phyloP scores from a whole-genome alignment of 2,797 vertebrate species.

The Falco peregrinus region DNA sequence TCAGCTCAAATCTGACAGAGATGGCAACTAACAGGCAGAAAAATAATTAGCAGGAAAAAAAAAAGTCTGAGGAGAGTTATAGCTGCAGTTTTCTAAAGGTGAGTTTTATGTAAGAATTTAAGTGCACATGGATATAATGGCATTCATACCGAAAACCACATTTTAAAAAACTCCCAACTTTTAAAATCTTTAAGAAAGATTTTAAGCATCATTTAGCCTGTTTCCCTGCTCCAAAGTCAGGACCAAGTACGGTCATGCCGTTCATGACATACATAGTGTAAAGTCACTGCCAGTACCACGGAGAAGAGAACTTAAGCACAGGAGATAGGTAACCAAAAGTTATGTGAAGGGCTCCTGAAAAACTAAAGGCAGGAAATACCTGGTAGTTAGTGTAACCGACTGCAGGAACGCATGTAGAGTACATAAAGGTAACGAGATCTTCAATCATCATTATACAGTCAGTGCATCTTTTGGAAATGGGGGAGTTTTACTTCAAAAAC shows the following conservation, averaged over 20 bases:
- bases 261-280: neutral
- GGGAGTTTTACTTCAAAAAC: neutral
- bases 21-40: neutral
- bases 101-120: neutral
- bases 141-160: neutral
- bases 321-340: neutral
- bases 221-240: neutral
- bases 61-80: neutral
- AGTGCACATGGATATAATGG: neutral
- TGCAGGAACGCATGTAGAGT: neutral
- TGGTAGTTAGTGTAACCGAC: neutral
- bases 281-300: neutral
- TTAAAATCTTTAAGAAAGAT: neutral
- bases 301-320: neutral
- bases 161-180: neutral
- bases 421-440: neutral
- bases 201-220: neutral
- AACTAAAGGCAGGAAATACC: conserved; percentile 36
- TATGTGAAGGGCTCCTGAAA: neutral
- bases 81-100: neutral
- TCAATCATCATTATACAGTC: neutral
- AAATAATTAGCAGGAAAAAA: neutral
- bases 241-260: neutral
- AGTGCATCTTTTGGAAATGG: neutral
- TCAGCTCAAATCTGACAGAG: neutral